Evolutionary conservation across 1,140 invertebrate species (phyloP).

Genomic region (Linepithema humile): DNA sequence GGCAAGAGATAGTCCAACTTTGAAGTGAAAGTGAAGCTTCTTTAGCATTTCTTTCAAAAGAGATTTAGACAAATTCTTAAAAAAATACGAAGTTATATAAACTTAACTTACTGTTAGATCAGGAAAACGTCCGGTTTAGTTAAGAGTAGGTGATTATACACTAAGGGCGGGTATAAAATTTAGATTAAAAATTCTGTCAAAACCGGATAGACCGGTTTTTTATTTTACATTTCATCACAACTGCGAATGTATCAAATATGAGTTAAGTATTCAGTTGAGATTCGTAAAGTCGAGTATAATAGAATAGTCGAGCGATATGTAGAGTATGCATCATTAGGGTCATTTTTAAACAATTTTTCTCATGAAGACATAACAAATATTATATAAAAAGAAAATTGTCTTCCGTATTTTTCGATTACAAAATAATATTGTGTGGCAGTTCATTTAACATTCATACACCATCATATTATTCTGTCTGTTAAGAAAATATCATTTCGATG

Average conservation of each 20-base stretch:
- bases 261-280: not conserved
- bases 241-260: not conserved
- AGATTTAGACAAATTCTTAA: too few species aligned
- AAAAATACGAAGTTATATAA: too few species aligned
- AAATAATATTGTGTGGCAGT: not conserved
- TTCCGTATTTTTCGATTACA: too few species aligned
- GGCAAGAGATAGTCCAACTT: too few species aligned
- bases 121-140: not conserved
- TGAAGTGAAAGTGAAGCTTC: too few species aligned
- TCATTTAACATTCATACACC: not conserved
- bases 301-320: not conserved
- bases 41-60: too few species aligned
- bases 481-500: too few species aligned
- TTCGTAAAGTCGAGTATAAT: conserved; percentile 6
- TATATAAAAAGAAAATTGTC: too few species aligned
- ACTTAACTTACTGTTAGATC: too few species aligned
- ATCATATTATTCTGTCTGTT: not conserved
- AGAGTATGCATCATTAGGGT: not conserved
- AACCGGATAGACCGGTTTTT: not conserved
- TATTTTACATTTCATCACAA: conserved; percentile 16
- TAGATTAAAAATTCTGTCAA: not conserved
- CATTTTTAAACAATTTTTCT: not conserved
- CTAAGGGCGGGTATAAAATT: too few species aligned
- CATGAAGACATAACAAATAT: too few species aligned
- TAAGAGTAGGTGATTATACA: not conserved